Evolutionary conservation across 1,140 invertebrate species (phyloP), one percentile per base, ranked within the genome.

Genomic region (Euwallacea similis): DNA sequence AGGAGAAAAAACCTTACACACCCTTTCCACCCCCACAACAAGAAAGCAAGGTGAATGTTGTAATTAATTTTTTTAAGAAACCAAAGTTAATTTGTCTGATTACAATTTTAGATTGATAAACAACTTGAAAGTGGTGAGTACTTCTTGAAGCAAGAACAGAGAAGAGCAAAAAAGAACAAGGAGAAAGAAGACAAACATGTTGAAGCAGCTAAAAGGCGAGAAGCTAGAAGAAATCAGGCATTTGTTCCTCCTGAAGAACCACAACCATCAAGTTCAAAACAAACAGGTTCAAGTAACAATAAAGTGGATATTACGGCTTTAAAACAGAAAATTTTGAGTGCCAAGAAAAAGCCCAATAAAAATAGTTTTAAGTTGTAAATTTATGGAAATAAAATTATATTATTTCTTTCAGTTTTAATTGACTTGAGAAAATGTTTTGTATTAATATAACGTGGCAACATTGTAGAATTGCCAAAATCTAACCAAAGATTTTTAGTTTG

Each of bases 91-190:
- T 33, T 33, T 33, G 1, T 33, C 21, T 33, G 21, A 33, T 4
- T 33, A 33, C 9, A 2, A 50, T 76, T 79, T 64, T 58, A 80
- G 83, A 84, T 99, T 78, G 98, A 99, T 82, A 93, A 94, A 80
- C 86, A 97, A 82, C 82, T 99, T 75, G 95, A 93, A n/a, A 88
- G 90, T 68, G 98, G 98, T 65, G 97, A 99, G 85, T 99, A 96
- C 82, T 99, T 99, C 87, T 85, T 98, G 15, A 95, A 92, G 78
- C 89, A 93, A 77, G 87, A 91, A 60, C 91, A 97, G 72, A 92
- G 89, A 79, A 88, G 87, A 73, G 87, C 86, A 3, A 91, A 90
- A 78, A 87, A 86, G 72, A 86, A 87, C 60, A 88, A 91, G 79
- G 89, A 93, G 81, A 90, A 89, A 74, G 88, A 91, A 75, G 88